These are phyloP conservation scores for Eilema caniola DNA, from an alignment of 2,888 invertebrate genomes.

Conservation along the genomic window DNA sequence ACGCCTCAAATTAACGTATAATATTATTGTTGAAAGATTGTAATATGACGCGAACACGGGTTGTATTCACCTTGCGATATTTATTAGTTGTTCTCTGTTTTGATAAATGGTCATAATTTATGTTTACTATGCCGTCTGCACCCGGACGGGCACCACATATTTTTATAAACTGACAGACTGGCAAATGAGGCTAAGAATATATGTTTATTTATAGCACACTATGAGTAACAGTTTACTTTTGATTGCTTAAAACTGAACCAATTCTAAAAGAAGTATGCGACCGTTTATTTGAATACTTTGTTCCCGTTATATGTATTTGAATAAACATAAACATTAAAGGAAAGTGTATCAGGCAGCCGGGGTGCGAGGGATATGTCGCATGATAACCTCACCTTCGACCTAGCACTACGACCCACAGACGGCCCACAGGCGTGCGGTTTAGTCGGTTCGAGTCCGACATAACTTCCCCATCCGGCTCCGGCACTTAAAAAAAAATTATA, in stretches of 20 bases:
- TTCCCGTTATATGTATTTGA: slow-evolving; percentile 29
- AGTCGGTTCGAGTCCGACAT: too few species aligned
- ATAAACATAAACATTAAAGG: slow-evolving; percentile 41
- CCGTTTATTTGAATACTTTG: slow-evolving; percentile 35
- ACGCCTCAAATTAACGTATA: slow-evolving; percentile 11
- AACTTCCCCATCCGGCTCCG: too few species aligned
- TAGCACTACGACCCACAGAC: too few species aligned
- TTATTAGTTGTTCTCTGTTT: not conserved
- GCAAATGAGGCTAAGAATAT: slow-evolving; percentile 42
- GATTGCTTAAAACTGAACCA: slow-evolving; percentile 35
- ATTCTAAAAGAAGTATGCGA: slow-evolving; percentile 32
- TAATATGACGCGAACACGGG: slow-evolving; percentile 24
- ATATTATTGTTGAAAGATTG: slow-evolving; percentile 14
- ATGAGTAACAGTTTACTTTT: slow-evolving; percentile 46
- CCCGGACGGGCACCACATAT: slow-evolving; percentile 32
- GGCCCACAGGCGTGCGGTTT: too few species aligned
- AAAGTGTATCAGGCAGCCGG: slow-evolving; percentile 38
- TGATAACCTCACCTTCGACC: too few species aligned
- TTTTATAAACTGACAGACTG: slow-evolving; percentile 38
- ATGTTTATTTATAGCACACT: slow-evolving; percentile 39
- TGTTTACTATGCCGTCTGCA: slow-evolving; percentile 26
- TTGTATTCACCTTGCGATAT: slow-evolving; percentile 22
- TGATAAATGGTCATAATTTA: slow-evolving; percentile 35
- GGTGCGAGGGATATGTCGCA: too few species aligned
- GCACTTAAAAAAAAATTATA: too few species aligned